A percentile compares a stretch with the other conserved stretches of the same genome.
phyloP scores from a whole-genome alignment of 2,888 invertebrate genomes.

The Coelopa pilipes region DNA sequence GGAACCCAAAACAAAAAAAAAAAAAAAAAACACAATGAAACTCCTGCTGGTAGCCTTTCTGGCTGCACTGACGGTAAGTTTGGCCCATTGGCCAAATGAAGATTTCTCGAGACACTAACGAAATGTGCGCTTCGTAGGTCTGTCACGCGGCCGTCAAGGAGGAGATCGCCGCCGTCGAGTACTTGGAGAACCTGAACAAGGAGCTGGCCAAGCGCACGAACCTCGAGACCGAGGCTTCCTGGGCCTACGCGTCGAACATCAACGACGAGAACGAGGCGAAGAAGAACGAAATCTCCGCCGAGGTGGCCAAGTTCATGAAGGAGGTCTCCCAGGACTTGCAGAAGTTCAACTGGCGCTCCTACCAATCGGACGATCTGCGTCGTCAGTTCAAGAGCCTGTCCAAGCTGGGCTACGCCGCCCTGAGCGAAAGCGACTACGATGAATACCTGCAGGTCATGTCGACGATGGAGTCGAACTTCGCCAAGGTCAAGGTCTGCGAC shows the following conservation, averaged over 20 bases:
- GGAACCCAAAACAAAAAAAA: background rate
- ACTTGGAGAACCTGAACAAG: conserved; percentile 73
- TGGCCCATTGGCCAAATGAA: background rate
- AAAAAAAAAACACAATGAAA: conserved; percentile 40
- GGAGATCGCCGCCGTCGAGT: conserved; percentile 72
- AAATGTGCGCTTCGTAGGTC: conserved; percentile 44
- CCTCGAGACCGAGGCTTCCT: conserved; percentile 73
- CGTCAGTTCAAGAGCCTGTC: conserved; percentile 82
- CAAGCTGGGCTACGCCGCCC: conserved; percentile 77
- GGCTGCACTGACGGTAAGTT: conserved; percentile 45
- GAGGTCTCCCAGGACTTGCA: conserved; percentile 55
- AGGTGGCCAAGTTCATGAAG: conserved; percentile 65
- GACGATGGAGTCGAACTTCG: conserved; percentile 81
- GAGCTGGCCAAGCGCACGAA: conserved; percentile 72
- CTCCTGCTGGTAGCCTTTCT: conserved; percentile 39
- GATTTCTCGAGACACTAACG: background rate
- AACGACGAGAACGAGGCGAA: conserved; percentile 76
- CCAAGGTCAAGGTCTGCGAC: conserved; percentile 82
- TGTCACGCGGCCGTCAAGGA: conserved; percentile 52
- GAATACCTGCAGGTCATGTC: conserved; percentile 73
- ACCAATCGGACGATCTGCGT: conserved; percentile 74
- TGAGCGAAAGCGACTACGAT: conserved; percentile 76
- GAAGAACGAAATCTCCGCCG: conserved; percentile 62
- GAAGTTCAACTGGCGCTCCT: conserved; percentile 78
- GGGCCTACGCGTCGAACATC: conserved; percentile 82